A percentile compares a stretch with the other conserved stretches of the same genome.
These are phyloP conservation scores for Anneissia japonica DNA, from an alignment of 35 echinoderm and acorn worm genomes.

Conservation along the genomic window DNA sequence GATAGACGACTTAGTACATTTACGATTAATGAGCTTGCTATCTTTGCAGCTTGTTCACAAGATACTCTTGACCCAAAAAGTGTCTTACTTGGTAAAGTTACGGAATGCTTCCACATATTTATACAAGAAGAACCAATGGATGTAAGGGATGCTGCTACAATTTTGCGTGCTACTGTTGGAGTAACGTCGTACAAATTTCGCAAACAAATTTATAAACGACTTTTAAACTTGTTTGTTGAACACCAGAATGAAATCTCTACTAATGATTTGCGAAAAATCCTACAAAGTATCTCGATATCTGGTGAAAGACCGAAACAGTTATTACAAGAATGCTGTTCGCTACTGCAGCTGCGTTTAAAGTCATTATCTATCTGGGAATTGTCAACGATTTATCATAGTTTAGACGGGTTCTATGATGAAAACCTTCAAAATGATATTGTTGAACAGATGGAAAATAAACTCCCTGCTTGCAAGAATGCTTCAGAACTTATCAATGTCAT, in stretches of 20 bases:
- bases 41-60: slow-evolving; percentile 52
- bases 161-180: slow-evolving; percentile 45
- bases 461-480: slow-evolving; percentile 15
- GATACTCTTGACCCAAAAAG: slow-evolving; percentile 37
- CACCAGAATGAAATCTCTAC: slow-evolving; percentile 8
- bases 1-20: slow-evolving; percentile 27
- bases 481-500: slow-evolving; percentile 29
- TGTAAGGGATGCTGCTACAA: slow-evolving; percentile 60
- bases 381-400: slow-evolving; percentile 32
- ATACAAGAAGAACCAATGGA: slow-evolving; percentile 25
- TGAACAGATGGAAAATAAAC: not conserved
- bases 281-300: slow-evolving; percentile 35
- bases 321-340: slow-evolving; percentile 36
- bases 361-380: slow-evolving; percentile 31
- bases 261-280: slow-evolving; percentile 47
- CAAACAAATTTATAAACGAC: slow-evolving; percentile 30
- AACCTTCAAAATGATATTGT: slow-evolving; percentile 13
- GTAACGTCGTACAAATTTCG: slow-evolving; percentile 29
- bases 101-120: slow-evolving; percentile 14
- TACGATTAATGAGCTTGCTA: slow-evolving; percentile 48
- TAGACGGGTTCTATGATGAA: slow-evolving; percentile 28
- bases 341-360: slow-evolving; percentile 38
- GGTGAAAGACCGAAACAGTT: not conserved
- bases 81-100: slow-evolving; percentile 33
- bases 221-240: not conserved